Percentiles rank a stretch among this genome's conserved stretches.
These are phyloP conservation scores for Tetragonisca angustula DNA, from an alignment of 2,888 invertebrate genomes.

Conservation along the genomic window DNA sequence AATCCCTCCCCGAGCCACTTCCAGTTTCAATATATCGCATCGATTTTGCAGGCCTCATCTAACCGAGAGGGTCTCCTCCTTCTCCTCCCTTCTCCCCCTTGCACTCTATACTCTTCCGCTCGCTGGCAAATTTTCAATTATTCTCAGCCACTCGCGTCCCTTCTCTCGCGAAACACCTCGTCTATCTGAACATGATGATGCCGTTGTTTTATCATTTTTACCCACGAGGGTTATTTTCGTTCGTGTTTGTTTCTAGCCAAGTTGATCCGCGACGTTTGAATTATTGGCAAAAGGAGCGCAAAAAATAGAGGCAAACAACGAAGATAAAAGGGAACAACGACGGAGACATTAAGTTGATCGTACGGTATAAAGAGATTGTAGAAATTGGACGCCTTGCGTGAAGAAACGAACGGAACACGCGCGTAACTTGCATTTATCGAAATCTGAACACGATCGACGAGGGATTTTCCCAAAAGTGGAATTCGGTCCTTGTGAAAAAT, in stretches of 20 bases:
- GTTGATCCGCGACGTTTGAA: not conserved
- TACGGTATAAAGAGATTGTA: not conserved
- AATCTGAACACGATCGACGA: not conserved
- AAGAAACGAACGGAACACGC: not conserved
- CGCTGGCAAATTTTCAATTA: conserved; percentile 52
- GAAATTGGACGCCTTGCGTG: not conserved
- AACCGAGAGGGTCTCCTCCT: conserved; percentile 17
- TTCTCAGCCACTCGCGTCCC: conserved; percentile 13
- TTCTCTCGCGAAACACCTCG: not conserved
- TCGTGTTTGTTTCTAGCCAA: not conserved
- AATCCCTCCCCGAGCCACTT: conserved; percentile 67
- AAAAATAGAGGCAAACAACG: not conserved
- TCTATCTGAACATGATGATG: conserved; percentile 1
- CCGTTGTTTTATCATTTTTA: not conserved
- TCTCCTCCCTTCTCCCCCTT: not conserved
- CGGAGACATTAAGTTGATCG: not conserved
- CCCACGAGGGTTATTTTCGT: not conserved
- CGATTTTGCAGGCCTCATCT: conserved; percentile 47
- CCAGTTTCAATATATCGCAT: conserved; percentile 62
- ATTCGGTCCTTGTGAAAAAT: too few relatives aligned
- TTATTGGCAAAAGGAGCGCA: not conserved
- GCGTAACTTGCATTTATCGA: not conserved
- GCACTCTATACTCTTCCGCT: not conserved
- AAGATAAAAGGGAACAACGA: not conserved
- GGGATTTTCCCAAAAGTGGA: too few relatives aligned